A percentile compares a stretch with the other conserved stretches of the same genome.
Conservation (phyloP, 2,797 vertebrate genomes). For the Propithecus deckenii region DNA sequence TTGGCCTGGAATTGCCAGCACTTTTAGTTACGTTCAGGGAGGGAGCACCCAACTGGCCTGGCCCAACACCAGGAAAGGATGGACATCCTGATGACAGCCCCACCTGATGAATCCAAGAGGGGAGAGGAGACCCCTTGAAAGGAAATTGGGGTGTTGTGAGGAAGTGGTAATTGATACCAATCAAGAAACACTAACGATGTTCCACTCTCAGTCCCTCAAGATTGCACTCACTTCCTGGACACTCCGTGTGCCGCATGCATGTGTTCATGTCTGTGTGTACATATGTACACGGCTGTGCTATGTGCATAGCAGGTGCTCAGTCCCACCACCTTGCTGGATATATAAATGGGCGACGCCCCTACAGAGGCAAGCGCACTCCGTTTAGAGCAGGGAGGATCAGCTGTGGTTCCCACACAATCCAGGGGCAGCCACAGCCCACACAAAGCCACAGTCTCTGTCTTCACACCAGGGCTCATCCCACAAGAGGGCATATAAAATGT, state of each 20-base stretch:
- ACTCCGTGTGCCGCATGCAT: not conserved
- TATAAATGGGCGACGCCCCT: not conserved
- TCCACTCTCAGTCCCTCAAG: not conserved
- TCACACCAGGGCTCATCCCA: not conserved
- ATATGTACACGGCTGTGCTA: too few relatives aligned
- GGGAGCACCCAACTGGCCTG: not conserved
- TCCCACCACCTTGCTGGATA: not conserved
- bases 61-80: not conserved
- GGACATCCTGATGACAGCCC: not conserved
- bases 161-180: not conserved
- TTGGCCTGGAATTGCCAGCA: not conserved
- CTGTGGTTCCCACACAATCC: not conserved
- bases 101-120: not conserved
- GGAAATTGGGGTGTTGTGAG: not conserved
- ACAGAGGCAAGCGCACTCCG: not conserved
- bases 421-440: not conserved
- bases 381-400: not conserved
- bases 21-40: not conserved
- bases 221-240: not conserved
- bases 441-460: not conserved
- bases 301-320: not conserved
- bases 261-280: not conserved
- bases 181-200: not conserved
- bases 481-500: not conserved
- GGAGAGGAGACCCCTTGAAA: too few relatives aligned